A percentile compares a stretch with the other conserved stretches of the same genome.
phyloP scores from a whole-genome alignment of 2,888 invertebrate species.

The Acrocyrtus sp. region DNA sequence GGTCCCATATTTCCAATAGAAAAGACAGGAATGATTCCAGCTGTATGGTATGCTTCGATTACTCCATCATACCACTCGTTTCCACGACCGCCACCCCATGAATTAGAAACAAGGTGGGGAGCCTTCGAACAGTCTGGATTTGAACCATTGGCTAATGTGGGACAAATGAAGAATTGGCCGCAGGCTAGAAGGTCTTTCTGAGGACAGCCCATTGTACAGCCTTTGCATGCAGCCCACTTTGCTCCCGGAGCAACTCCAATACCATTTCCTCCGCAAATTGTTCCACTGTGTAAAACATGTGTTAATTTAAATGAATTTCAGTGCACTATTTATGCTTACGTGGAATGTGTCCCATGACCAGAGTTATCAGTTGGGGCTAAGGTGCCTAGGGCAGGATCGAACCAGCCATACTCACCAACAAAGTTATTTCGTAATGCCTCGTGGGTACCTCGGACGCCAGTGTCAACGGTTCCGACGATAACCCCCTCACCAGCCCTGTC shows the following conservation, averaged over 20 bases:
- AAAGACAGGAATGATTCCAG: no score
- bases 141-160: slow-evolving; percentile 10
- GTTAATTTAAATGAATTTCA: no score
- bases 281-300: no score
- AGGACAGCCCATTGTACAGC: slow-evolving; percentile 17
- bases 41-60: no score
- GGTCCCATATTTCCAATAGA: no score
- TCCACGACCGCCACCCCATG: slow-evolving; percentile 13
- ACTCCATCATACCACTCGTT: neutral
- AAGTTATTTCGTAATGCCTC: slow-evolving; percentile 7
- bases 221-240: slow-evolving; percentile 24
- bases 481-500: neutral
- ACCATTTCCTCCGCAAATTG: no score
- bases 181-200: slow-evolving; percentile 1
- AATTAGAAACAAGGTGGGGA: slow-evolving; percentile 29
- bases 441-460: slow-evolving; percentile 2
- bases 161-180: slow-evolving; percentile 34
- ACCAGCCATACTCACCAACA: slow-evolving; percentile 9
- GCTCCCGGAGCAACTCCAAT: no score
- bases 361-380: no score
- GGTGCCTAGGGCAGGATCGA: no score
- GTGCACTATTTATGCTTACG: no score
- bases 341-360: no score
- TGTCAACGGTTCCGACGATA: slow-evolving; percentile 3
- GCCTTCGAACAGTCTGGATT: slow-evolving; percentile 30